Evolutionary conservation across 2,888 invertebrate species (phyloP).

Genomic region (Tetranychus piercei): DNA sequence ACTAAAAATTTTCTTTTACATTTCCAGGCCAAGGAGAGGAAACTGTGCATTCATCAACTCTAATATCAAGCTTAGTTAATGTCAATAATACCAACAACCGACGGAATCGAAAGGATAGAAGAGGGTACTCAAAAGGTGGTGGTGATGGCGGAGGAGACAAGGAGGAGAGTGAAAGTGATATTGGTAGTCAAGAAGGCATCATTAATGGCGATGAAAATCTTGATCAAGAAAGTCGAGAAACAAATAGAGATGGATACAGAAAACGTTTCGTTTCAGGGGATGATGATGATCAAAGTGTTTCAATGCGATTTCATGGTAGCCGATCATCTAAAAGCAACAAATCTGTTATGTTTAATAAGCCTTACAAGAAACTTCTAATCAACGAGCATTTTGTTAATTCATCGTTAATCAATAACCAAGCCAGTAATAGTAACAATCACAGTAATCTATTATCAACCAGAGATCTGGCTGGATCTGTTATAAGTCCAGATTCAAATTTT

Average conservation of each 20-base stretch:
- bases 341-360: neutral
- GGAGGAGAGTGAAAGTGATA: neutral
- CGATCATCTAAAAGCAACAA: neutral
- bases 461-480: neutral
- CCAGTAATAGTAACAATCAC: too few species aligned
- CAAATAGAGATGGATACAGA: neutral
- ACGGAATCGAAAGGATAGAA: neutral
- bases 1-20: neutral
- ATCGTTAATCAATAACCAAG: neutral
- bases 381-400: neutral
- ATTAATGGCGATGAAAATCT: too few species aligned
- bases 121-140: neutral
- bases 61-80: neutral
- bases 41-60: neutral
- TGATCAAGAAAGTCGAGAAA: too few species aligned
- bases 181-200: too few species aligned
- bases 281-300: neutral
- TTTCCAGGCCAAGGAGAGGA: neutral
- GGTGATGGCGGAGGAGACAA: neutral
- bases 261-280: neutral
- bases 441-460: neutral
- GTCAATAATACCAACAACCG: neutral
- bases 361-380: neutral
- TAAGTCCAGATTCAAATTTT: conserved; percentile 11
- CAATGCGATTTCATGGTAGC: neutral